These are phyloP conservation scores for Corythornis vintsioides DNA, from an alignment of 2,113 vertebrate genomes.

Conservation along the genomic window DNA sequence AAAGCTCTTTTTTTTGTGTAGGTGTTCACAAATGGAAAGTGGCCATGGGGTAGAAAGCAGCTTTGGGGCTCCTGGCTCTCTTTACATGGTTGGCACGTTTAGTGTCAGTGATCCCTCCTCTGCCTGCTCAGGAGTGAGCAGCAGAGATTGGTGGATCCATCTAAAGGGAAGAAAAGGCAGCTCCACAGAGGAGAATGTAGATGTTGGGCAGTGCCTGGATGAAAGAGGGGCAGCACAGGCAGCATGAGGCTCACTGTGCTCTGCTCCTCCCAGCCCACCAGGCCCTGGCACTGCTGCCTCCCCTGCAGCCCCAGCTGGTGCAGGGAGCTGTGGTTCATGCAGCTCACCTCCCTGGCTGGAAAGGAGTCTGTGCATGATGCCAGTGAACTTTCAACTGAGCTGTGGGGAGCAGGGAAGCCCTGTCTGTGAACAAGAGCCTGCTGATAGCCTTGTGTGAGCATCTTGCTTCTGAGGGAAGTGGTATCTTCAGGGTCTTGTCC, in stretches of 20 bases:
- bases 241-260: neutral
- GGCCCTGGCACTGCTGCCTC: neutral
- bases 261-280: neutral
- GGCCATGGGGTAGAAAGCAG: neutral
- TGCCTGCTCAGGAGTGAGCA: neutral
- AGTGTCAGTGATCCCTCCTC: neutral
- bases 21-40: constrained; percentile 32
- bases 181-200: neutral
- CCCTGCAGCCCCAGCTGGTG: neutral
- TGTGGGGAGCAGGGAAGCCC: neutral
- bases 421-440: neutral
- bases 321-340: neutral
- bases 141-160: neutral
- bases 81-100: neutral
- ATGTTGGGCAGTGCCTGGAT: neutral
- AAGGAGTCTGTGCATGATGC: neutral
- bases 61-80: neutral
- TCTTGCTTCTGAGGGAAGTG: neutral
- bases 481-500: neutral
- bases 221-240: neutral
- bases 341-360: neutral
- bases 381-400: neutral
- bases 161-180: neutral
- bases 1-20: neutral
- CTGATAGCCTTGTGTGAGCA: neutral